Percentiles rank a stretch among this genome's conserved stretches.
These are phyloP conservation scores for Nemotelus nigrinus DNA, from an alignment of 2,888 invertebrate species.

Conservation along the genomic window DNA sequence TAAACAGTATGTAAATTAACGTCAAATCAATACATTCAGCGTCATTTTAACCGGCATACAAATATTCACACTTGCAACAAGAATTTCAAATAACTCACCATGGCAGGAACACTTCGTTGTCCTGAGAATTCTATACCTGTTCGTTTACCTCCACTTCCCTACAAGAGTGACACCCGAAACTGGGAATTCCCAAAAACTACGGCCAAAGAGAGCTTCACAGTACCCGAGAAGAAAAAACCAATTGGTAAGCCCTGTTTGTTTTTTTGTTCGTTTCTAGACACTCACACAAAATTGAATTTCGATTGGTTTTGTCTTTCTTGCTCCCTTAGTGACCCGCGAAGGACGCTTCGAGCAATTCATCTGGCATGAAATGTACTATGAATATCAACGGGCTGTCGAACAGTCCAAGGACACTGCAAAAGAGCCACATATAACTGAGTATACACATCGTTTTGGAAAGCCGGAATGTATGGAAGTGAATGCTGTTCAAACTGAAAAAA, in stretches of 20 bases:
- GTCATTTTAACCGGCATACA: too few relatives aligned
- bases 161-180: constrained; percentile 8
- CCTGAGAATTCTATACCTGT: constrained; percentile 23
- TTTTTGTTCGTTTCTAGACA: neutral
- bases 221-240: constrained; percentile 19
- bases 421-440: constrained; percentile 55
- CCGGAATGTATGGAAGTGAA: constrained; percentile 51
- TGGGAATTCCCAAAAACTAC: constrained; percentile 28
- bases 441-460: constrained; percentile 59
- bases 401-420: constrained; percentile 37
- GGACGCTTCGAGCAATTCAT: constrained; percentile 59
- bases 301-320: neutral
- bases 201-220: constrained; percentile 1
- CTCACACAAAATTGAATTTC: neutral
- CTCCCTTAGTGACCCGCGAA: constrained; percentile 52
- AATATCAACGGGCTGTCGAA: constrained; percentile 58
- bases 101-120: constrained; percentile 29
- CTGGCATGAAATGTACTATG: constrained; percentile 60
- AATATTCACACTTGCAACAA: too few relatives aligned
- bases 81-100: neutral
- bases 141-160: neutral
- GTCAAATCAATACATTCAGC: too few relatives aligned
- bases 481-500: constrained; percentile 54
- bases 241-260: constrained; percentile 18
- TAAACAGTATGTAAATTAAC: too few relatives aligned